Percentiles rank a stretch among this genome's conserved stretches.
These are phyloP conservation scores for Muscicapa striata DNA, from an alignment of 2,797 vertebrate genomes.

Conservation along the genomic window DNA sequence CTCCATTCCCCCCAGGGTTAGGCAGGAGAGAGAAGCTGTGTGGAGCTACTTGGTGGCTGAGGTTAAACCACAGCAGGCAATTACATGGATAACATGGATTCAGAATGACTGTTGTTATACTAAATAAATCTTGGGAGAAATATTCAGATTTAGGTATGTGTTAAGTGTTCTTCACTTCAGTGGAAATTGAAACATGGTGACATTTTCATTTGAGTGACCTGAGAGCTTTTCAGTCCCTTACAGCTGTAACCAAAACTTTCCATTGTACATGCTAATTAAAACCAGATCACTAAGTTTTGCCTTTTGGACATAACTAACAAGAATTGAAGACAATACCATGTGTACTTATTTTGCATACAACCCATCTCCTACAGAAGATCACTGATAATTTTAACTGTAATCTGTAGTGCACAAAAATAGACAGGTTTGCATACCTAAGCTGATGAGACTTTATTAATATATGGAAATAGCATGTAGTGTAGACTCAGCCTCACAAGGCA, in stretches of 20 bases:
- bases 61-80: neutral
- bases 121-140: neutral
- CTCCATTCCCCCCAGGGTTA: neutral
- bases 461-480: neutral
- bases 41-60: neutral
- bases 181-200: neutral
- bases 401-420: neutral
- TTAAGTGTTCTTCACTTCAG: neutral
- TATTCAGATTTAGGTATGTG: neutral
- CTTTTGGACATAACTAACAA: neutral
- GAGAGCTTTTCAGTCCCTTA: neutral
- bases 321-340: neutral
- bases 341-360: neutral
- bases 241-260: neutral
- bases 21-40: neutral
- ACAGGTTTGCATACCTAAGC: neutral
- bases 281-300: neutral
- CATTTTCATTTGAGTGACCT: neutral
- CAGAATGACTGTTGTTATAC: neutral
- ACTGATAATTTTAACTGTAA: neutral
- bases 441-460: neutral
- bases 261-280: neutral
- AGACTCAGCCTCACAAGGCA: neutral
- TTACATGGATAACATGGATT: neutral
- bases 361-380: neutral